Conservation (phyloP, 2,888 invertebrate genomes). For the Alitta virens region DNA sequence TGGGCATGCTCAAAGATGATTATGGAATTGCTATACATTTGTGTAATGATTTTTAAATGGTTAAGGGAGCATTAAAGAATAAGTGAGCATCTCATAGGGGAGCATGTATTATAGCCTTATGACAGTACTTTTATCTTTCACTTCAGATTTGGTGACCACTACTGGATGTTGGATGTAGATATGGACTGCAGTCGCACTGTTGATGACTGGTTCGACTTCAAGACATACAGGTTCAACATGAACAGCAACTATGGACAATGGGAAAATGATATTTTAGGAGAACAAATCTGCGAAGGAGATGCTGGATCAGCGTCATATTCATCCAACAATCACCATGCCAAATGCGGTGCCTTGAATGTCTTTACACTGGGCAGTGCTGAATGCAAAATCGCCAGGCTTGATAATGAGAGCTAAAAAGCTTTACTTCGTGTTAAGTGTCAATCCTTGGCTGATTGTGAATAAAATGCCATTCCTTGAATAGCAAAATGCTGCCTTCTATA, state of each 20-base stretch:
- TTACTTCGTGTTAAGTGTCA: too few species aligned
- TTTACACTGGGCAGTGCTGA: not conserved
- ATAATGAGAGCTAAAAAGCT: too few species aligned
- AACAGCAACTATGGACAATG: not conserved
- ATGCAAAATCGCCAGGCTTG: not conserved
- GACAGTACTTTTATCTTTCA: too few species aligned
- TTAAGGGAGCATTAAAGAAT: too few species aligned
- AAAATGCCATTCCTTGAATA: too few species aligned
- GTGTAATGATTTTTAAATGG: too few species aligned
- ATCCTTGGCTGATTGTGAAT: too few species aligned
- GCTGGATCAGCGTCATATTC: slow-evolving; percentile 10
- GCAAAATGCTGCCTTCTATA: too few species aligned
- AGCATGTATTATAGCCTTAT: too few species aligned
- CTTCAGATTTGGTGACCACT: slow-evolving; percentile 47
- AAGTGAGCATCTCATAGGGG: too few species aligned
- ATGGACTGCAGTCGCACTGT: slow-evolving; percentile 54
- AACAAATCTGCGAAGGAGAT: not conserved
- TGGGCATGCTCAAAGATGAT: too few species aligned
- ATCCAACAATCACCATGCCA: slow-evolving; percentile 29
- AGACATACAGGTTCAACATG: slow-evolving; percentile 29
- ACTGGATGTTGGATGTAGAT: slow-evolving; percentile 55
- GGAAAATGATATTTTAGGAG: slow-evolving; percentile 7
- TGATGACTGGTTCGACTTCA: slow-evolving; percentile 56
- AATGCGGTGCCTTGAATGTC: slow-evolving; percentile 28
- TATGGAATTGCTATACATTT: too few species aligned